Conservation (phyloP, 2,797 vertebrate genomes). For the Xenops minutus region DNA sequence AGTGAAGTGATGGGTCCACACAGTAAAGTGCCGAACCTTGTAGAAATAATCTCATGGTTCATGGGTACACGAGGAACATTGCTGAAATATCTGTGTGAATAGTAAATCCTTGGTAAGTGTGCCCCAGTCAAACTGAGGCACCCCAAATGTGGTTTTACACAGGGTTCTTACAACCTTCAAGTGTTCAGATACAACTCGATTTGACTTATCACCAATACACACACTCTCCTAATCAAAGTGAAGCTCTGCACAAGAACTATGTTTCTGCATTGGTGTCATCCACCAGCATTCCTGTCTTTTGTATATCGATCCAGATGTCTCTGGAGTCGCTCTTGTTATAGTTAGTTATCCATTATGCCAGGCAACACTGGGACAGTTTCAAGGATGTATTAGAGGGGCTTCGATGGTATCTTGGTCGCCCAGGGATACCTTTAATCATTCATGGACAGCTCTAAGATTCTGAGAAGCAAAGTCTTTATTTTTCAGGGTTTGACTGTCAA, state of each 20-base stretch:
- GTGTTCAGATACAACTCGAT: background rate
- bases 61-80: background rate
- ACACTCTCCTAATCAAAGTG: background rate
- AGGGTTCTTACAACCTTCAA: background rate
- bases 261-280: background rate
- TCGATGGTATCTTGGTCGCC: background rate
- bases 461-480: background rate
- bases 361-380: background rate
- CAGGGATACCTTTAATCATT: background rate
- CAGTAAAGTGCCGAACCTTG: background rate
- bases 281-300: background rate
- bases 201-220: background rate
- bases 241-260: background rate
- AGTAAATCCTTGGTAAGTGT: background rate
- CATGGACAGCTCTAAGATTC: background rate
- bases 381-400: rapidly evolving
- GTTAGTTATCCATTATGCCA: background rate
- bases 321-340: background rate
- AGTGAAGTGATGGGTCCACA: background rate
- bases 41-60: background rate
- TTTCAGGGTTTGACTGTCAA: background rate
- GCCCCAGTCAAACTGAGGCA: background rate
- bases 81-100: background rate
- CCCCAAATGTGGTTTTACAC: background rate
- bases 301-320: background rate